These are phyloP conservation scores for Labrus mixtus DNA, from an alignment of 2,113 vertebrate species.

Conservation along the genomic window DNA sequence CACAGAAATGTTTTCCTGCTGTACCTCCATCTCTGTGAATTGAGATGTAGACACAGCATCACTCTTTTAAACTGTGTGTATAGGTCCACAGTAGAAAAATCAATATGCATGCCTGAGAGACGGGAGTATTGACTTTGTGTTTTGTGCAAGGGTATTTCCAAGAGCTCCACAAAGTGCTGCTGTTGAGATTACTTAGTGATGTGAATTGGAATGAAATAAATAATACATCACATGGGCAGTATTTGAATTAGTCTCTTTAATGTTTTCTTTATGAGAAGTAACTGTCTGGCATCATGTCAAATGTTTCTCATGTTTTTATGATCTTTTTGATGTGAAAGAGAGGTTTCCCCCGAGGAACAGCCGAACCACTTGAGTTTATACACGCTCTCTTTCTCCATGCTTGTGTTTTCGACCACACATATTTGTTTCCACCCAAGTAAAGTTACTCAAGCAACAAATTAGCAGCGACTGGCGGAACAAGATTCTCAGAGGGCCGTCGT, in stretches of 20 bases:
- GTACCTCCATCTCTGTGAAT: constrained; percentile 2
- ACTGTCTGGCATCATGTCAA: not conserved
- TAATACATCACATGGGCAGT: not conserved
- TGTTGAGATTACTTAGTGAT: constrained; percentile 7
- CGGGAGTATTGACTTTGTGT: constrained; percentile 13
- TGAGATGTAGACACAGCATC: not conserved
- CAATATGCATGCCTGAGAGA: constrained; percentile 30
- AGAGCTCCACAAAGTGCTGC: not conserved
- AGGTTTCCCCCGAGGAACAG: not conserved
- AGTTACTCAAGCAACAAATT: constrained; percentile 65
- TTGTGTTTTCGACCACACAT: constrained; percentile 17
- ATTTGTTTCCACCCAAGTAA: constrained; percentile 31
- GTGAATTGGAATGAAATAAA: not conserved
- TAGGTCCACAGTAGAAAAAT: constrained; percentile 26
- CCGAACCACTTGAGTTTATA: not conserved
- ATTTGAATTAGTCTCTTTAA: not conserved
- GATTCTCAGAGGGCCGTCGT: constrained; percentile 40
- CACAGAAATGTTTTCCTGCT: not conserved
- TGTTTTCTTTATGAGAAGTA: not conserved
- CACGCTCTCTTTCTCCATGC: not conserved
- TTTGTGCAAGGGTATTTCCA: constrained; percentile 22
- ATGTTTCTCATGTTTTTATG: not conserved
- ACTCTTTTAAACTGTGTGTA: not conserved
- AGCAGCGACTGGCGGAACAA: constrained; percentile 45
- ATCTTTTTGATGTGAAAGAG: not conserved